phyloP scores from a whole-genome alignment of 2,888 invertebrate species.

The Eremobia ochroleuca region DNA sequence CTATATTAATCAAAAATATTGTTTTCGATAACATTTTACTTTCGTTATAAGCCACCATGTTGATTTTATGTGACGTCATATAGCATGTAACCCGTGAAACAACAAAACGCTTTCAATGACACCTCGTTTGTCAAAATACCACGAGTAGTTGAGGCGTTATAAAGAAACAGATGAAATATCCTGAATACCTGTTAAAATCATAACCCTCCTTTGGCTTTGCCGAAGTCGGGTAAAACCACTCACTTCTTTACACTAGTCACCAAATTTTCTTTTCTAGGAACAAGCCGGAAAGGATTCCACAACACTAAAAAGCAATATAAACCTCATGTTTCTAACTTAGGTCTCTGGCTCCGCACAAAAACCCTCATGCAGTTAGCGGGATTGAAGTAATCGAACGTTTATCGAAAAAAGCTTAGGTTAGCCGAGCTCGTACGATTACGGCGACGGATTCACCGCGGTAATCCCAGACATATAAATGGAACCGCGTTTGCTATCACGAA shows the following conservation, averaged over 20 bases:
- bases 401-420: slow-evolving; percentile 61
- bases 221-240: not conserved
- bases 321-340: not conserved
- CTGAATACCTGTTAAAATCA: not conserved
- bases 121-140: too few relatives aligned
- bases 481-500: slow-evolving; percentile 29
- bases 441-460: slow-evolving; percentile 29
- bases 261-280: not conserved
- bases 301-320: not conserved
- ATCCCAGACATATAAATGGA: slow-evolving; percentile 51
- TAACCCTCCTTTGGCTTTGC: not conserved
- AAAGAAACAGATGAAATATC: not conserved
- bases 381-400: slow-evolving; percentile 56
- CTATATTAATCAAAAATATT: not conserved
- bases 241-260: not conserved
- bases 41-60: not conserved
- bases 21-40: not conserved
- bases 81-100: not conserved
- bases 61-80: not conserved
- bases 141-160: not conserved
- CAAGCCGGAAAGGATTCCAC: not conserved
- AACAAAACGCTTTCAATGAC: not conserved
- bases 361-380: slow-evolving; percentile 30
- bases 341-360: slow-evolving; percentile 4
- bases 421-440: slow-evolving; percentile 25